Evolutionary conservation across 2,113 vertebrate species (phyloP).

Genomic region (Antechinus flavipes): DNA sequence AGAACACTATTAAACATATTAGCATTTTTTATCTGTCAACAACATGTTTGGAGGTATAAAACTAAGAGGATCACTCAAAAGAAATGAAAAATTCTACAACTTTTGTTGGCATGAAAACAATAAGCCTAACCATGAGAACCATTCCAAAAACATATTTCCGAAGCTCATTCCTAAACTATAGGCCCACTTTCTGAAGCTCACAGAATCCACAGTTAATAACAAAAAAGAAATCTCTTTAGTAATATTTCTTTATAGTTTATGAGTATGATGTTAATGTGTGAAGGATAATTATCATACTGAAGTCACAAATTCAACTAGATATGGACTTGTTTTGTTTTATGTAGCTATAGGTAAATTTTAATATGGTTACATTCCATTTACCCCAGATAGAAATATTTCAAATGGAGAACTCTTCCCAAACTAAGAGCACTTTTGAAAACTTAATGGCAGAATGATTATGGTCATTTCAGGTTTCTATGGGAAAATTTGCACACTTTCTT

Average conservation of each 20-base stretch:
- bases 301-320: neutral
- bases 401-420: too few species aligned
- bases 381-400: too few species aligned
- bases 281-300: constrained; percentile 24
- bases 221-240: neutral
- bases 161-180: constrained; percentile 25
- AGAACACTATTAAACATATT: neutral
- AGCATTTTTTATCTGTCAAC: neutral
- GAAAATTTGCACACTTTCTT: too few species aligned
- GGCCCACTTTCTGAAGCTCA: neutral
- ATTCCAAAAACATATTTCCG: neutral
- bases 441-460: too few species aligned
- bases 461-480: neutral
- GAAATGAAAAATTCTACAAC: neutral
- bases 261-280: constrained; percentile 10
- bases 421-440: too few species aligned
- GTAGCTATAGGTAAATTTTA: too few species aligned
- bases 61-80: neutral
- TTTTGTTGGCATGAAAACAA: neutral
- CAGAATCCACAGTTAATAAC: constrained; percentile 19
- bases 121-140: neutral
- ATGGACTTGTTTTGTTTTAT: neutral
- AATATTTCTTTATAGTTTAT: constrained; percentile 24
- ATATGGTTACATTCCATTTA: neutral
- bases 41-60: neutral